These are phyloP conservation scores for Coenobita brevimanus DNA, from an alignment of 1,140 invertebrate genomes.

Conservation along the genomic window DNA sequence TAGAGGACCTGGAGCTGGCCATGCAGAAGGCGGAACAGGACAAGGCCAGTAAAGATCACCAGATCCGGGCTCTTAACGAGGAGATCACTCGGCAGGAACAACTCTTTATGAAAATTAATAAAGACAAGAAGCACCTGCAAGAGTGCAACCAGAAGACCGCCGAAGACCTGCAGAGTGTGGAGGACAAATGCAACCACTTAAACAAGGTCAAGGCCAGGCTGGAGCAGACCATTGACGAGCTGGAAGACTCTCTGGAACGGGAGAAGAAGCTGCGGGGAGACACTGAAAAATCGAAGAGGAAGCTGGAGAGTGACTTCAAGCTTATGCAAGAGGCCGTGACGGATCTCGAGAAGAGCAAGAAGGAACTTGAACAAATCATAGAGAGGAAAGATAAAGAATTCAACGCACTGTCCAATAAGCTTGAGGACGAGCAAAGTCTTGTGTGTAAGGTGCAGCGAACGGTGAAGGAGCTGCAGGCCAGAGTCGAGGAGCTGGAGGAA, in stretches of 20 bases:
- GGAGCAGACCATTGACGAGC: constrained; percentile 36
- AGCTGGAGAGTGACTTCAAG: constrained; percentile 74
- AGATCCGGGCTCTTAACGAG: constrained; percentile 98
- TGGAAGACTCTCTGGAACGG: constrained; percentile 76
- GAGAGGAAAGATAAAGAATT: constrained; percentile 89
- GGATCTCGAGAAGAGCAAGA: constrained; percentile 18
- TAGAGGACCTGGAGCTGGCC: constrained; percentile 20
- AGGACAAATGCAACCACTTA: constrained; percentile 89
- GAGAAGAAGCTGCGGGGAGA: constrained; percentile 96
- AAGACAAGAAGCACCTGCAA: constrained; percentile 73
- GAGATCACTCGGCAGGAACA: constrained; percentile 98
- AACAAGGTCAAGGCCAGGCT: constrained; percentile 87
- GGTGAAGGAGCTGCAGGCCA: constrained; percentile 93
- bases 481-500: constrained; percentile 98
- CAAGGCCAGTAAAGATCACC: constrained; percentile 88
- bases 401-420: constrained; percentile 90
- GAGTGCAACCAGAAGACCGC: constrained; percentile 79
- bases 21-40: constrained; percentile 36
- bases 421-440: constrained; percentile 98
- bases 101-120: constrained; percentile 29
- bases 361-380: constrained; percentile 25
- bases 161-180: constrained; percentile 72
- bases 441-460: constrained; percentile 95
- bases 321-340: constrained; percentile 58
- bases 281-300: constrained; percentile 75